Percentiles rank a stretch among this genome's conserved stretches.
Conservation (phyloP, 2,113 vertebrate species). For the Peromyscus polionotus region DNA sequence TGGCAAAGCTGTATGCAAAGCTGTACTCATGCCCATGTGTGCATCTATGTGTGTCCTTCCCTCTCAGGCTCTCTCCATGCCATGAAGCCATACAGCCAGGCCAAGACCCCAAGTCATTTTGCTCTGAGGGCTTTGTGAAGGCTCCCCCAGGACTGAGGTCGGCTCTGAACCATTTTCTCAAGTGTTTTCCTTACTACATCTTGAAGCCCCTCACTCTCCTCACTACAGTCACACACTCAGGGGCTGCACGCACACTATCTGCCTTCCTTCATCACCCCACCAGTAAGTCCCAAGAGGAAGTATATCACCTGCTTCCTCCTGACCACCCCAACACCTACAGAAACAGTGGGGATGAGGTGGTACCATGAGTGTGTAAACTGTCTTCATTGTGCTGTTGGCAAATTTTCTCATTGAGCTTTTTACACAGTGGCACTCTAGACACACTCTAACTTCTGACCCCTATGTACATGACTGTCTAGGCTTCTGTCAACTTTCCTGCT, state of each 20-base stretch:
- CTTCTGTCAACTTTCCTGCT: neutral
- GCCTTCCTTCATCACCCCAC: neutral
- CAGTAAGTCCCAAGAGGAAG: neutral
- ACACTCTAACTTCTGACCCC: neutral
- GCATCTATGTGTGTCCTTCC: neutral
- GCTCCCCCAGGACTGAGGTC: neutral
- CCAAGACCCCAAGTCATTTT: neutral
- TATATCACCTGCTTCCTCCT: neutral
- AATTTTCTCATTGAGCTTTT: neutral
- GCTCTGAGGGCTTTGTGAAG: neutral
- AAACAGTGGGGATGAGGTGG: neutral
- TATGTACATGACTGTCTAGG: neutral
- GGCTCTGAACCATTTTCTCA: neutral
- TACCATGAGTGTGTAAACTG: neutral
- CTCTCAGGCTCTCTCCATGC: neutral
- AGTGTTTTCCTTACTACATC: neutral
- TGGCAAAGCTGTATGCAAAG: neutral
- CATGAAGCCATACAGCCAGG: neutral
- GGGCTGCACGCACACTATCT: neutral
- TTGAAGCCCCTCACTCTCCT: neutral
- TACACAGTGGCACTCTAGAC: neutral
- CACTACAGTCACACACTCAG: neutral
- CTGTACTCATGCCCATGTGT: neutral
- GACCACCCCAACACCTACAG: neutral
- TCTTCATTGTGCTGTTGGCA: neutral